Evolutionary conservation across 2,797 vertebrate genomes (phyloP).

Genomic region (Tolypeutes matacus): DNA sequence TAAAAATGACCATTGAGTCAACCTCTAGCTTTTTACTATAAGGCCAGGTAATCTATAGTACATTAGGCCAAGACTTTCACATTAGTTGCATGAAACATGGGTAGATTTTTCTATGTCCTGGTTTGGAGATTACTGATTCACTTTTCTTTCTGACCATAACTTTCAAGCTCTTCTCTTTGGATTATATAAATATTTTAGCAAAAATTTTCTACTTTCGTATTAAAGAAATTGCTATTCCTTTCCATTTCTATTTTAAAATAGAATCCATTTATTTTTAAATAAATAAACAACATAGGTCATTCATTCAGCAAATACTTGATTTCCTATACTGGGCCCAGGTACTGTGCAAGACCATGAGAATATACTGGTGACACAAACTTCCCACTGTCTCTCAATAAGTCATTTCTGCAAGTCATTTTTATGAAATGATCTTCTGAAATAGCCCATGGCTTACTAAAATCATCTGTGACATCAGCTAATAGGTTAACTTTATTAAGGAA

Average conservation of each 20-base stretch:
- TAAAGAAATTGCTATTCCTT: conserved; percentile 29
- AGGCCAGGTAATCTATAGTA: neutral
- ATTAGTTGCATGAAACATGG: conserved; percentile 64
- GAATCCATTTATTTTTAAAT: conserved; percentile 26
- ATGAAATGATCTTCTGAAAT: conserved; percentile 17
- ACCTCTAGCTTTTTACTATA: conserved; percentile 42
- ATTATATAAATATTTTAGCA: conserved; percentile 27
- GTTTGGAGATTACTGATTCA: conserved; percentile 25
- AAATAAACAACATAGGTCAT: neutral
- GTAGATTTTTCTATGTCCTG: conserved; percentile 70
- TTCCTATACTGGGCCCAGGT: neutral
- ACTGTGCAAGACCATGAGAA: neutral
- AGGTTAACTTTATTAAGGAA: conserved; percentile 52
- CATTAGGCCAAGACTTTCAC: neutral
- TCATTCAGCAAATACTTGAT: conserved; percentile 47
- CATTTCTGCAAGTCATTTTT: conserved; percentile 48
- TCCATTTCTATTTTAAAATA: neutral
- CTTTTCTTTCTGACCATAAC: neutral
- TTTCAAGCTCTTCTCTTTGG: conserved; percentile 58
- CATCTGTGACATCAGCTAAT: neutral
- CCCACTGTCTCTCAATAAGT: neutral
- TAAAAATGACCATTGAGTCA: conserved; percentile 26
- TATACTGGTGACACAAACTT: neutral
- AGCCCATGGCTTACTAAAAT: conserved; percentile 29
- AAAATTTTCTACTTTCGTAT: conserved; percentile 23